Percentiles rank a stretch among this genome's conserved stretches.
Conservation (phyloP, 2,888 invertebrate species). For the Drosophila pegasa region DNA sequence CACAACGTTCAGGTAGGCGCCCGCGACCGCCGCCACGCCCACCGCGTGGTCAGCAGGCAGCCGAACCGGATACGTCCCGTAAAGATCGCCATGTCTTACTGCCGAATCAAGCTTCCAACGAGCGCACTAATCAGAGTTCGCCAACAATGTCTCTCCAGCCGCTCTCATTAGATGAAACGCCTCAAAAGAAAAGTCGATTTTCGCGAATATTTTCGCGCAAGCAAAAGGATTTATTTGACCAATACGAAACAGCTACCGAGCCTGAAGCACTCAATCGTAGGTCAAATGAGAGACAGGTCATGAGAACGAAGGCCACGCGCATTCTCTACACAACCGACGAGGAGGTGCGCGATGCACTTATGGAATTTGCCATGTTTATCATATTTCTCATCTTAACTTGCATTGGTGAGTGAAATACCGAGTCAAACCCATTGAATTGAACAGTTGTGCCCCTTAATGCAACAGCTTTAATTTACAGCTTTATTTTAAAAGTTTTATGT, state of each 20-base stretch:
- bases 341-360: constrained; percentile 69
- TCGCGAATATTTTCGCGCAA: not conserved
- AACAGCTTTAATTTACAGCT: not conserved
- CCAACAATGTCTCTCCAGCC: not conserved
- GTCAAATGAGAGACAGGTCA: not conserved
- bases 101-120: no score
- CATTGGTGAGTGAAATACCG: constrained; percentile 59
- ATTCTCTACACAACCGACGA: constrained; percentile 67
- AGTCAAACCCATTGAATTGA: no score
- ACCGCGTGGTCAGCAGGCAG: not conserved
- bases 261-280: not conserved
- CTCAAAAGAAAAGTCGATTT: not conserved
- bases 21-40: constrained; percentile 21
- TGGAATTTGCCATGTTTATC: constrained; percentile 66
- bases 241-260: not conserved
- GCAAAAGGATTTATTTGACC: not conserved
- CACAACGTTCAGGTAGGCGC: not conserved
- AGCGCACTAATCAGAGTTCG: not conserved
- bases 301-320: constrained; percentile 15
- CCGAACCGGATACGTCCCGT: accelerated
- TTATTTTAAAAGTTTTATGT: not conserved
- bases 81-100: not conserved
- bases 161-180: not conserved
- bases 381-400: constrained; percentile 65
- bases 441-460: no score